Evolutionary conservation across 1,140 invertebrate genomes (phyloP), one percentile per base, ranked within the genome.

Genomic region (Brachystomella parvula): DNA sequence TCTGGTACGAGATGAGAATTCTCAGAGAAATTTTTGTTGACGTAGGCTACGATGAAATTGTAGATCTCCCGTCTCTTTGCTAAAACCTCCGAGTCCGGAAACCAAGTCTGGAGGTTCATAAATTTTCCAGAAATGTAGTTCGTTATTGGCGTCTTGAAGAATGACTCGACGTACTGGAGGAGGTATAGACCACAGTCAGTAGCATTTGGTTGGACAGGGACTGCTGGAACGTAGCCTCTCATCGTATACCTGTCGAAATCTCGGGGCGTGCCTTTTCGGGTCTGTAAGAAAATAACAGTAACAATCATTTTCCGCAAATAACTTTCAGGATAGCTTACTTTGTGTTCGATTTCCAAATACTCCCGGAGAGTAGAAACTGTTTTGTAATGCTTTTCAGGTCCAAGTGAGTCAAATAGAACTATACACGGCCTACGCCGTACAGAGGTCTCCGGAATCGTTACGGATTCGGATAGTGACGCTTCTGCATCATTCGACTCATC

Each of bases 131-230:
- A 28, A 24, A 21, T 12, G 19, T 2, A 47, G 32, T 53, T 68
- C 0, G 60, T 19, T 19, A 72, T 64, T 3, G 71, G 71, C 12
- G 29, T 21, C 1, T 21, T 3, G 73, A 98, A 96, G 81, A 98
- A 99, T 64, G 86, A 87, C 81, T 98, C 94, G 2, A 93, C 92
- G 83, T 96, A 98, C 77, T 98, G 92, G 33, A 98, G 81, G 47
- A 98, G 80, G 80, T 92, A 98, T 3, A 98, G 81, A 2, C 96
- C 96, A 81, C 96, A 99, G 79, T 99, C 96, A 44, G 89, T 92
- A 76, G 88, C 94, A 81, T 98, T 98, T 66, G 87, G 92, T 81
- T 99, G 96, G 76, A 96, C 93, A 24, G 95, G 95, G 65, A 96
- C 90, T 81, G 90, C 91, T 0, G 90, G 89, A 74, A 84, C 85